Percentiles rank a stretch among this genome's conserved stretches.
Evolutionary conservation across 1,140 invertebrate genomes (phyloP).

Genomic region (Tetragonula clypearis): DNA sequence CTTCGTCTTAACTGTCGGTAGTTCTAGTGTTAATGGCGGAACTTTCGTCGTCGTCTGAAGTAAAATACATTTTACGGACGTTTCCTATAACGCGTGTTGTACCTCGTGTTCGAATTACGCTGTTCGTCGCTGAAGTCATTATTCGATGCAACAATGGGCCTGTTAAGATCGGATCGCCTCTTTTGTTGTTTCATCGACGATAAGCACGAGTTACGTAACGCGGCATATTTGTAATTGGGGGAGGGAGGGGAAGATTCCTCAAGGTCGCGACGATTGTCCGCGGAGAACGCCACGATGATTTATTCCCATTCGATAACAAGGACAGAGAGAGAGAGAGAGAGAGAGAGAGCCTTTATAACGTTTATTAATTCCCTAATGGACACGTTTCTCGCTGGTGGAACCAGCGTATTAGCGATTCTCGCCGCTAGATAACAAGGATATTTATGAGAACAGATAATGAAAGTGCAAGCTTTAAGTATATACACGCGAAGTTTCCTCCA

Average conservation of each 20-base stretch:
- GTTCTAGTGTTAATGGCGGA: too few species aligned
- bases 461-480: not conserved
- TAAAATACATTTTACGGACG: not conserved
- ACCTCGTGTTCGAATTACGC: conserved; percentile 46
- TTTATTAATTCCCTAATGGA: conserved; percentile 30
- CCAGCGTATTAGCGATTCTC: not conserved
- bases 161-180: conserved; percentile 48
- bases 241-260: conserved; percentile 10
- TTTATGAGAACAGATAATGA: conserved; percentile 1
- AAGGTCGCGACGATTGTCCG: conserved; percentile 37
- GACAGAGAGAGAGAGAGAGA: not conserved
- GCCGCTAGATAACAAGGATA: not conserved
- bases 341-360: not conserved
- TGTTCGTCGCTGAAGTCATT: conserved; percentile 63
- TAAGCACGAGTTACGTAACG: conserved; percentile 55
- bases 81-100: not conserved
- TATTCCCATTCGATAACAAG: not conserved
- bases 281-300: not conserved
- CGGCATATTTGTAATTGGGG: conserved; percentile 46
- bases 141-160: conserved; percentile 60
- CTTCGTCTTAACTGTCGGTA: too few species aligned
- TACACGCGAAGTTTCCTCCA: not conserved
- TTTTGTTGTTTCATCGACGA: conserved; percentile 51
- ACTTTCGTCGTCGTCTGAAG: not conserved
- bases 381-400: conserved; percentile 7